These are phyloP conservation scores for Neuroscelio doddi DNA, from an alignment of 2,888 invertebrate genomes.

Conservation along the genomic window DNA sequence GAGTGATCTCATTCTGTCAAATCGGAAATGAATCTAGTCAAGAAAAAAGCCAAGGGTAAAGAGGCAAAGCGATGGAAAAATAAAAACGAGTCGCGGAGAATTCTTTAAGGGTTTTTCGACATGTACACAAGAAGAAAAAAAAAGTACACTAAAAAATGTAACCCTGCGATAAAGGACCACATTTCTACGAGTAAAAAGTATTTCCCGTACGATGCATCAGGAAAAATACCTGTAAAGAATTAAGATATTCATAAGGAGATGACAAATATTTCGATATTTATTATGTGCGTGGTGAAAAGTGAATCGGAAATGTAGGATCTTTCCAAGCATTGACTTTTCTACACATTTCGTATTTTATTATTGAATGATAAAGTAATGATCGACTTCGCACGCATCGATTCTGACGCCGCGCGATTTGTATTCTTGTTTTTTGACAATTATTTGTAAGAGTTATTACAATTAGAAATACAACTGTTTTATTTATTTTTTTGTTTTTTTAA, in stretches of 20 bases:
- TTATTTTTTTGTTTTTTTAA: not conserved
- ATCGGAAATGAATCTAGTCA: slow-evolving; percentile 69
- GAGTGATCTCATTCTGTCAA: slow-evolving; percentile 75
- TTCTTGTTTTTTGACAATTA: not conserved
- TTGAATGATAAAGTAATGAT: slow-evolving; percentile 6
- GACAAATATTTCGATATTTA: not conserved
- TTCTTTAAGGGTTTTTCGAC: too few relatives aligned
- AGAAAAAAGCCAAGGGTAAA: slow-evolving; percentile 53
- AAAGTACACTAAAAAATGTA: not conserved
- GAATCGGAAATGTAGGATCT: not conserved
- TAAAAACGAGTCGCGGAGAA: too few relatives aligned
- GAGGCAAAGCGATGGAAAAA: slow-evolving; percentile 11
- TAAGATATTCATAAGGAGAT: not conserved
- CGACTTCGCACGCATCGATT: not conserved
- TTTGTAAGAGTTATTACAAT: not conserved
- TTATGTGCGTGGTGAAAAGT: not conserved
- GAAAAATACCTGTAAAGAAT: not conserved
- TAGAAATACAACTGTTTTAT: not conserved
- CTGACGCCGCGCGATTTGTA: too few relatives aligned
- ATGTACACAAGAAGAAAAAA: too few relatives aligned
- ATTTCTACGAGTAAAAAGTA: not conserved
- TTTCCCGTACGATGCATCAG: not conserved
- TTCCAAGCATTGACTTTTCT: slow-evolving; percentile 32
- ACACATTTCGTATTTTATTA: slow-evolving; percentile 37
- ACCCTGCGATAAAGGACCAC: not conserved